These are phyloP conservation scores for Toxotes jaculatrix DNA, from an alignment of 2,113 vertebrate species.

Conservation along the genomic window DNA sequence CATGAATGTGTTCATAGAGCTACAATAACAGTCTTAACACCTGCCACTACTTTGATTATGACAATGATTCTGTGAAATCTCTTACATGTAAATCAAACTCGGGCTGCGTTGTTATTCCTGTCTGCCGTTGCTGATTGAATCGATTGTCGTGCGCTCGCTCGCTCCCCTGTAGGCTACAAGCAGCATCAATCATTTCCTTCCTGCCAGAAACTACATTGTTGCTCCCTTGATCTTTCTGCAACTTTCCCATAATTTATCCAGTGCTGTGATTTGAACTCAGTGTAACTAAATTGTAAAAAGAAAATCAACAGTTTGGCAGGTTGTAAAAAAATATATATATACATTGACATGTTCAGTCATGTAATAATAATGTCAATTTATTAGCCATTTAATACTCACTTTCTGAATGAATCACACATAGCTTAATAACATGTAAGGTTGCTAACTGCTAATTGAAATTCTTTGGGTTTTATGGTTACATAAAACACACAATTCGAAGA, in stretches of 20 bases:
- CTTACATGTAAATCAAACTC: slow-evolving; percentile 48
- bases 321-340: slow-evolving; percentile 9
- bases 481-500: not conserved
- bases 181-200: slow-evolving; percentile 65
- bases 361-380: not conserved
- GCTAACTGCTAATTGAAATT: not conserved
- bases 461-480: not conserved
- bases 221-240: slow-evolving; percentile 52
- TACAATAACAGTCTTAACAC: slow-evolving; percentile 2
- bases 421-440: not conserved
- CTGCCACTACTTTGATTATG: slow-evolving; percentile 42
- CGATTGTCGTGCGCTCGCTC: slow-evolving; percentile 48
- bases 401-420: not conserved
- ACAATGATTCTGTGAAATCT: slow-evolving; percentile 41
- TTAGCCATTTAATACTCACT: not conserved
- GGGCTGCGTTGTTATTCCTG: slow-evolving; percentile 36
- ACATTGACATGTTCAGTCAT: slow-evolving; percentile 17
- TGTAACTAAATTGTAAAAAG: slow-evolving; percentile 11
- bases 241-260: slow-evolving; percentile 64
- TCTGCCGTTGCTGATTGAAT: slow-evolving; percentile 60
- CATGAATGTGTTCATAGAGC: not conserved
- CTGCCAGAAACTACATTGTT: slow-evolving; percentile 37
- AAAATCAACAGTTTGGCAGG: slow-evolving; percentile 25
- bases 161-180: slow-evolving; percentile 69
- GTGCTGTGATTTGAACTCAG: slow-evolving; percentile 3